Evolutionary conservation across 1,140 invertebrate genomes (phyloP), one percentile per base, ranked within the genome.

Genomic region (Bemisia tabaci): DNA sequence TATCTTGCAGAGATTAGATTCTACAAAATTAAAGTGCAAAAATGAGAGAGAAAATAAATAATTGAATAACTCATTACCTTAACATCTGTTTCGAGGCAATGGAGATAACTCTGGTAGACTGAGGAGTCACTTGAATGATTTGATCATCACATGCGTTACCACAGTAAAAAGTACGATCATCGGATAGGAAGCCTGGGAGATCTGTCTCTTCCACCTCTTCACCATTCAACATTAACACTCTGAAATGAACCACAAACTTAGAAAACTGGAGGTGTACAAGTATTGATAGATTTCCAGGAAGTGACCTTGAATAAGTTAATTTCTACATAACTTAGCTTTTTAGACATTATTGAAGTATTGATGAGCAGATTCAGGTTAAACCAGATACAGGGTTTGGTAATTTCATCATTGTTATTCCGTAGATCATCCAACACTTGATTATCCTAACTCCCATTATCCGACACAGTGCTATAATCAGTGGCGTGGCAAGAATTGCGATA

Each of bases 111-210:
- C 89, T 79, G 27, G 89, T 83, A 11, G 85, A 87, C 9, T 79
- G 77, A 12, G 87, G 83, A 0, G 94, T 96, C 58, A 94, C 87
- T 80, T 94, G 87, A 48, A 91, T 78, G 60, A 98, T 83, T 73
- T 94, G 87, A 74, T 91, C 84, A 72, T 87, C 79, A 21, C 82
- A 84, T 2, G 97, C 92, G 80, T 97, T 97, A 0, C 90, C 90
- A 68, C 92, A 94, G 72, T 87, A 91, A 72, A 97, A 94, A 0
- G 95, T 97, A 76, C 97, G 94, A 70, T 93, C 85, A 72, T 94
- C 89, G 2, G 90, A 86, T 59, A 91, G 83, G 75, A 98, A 97
- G 26, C 92, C 93, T 60, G 81, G 74, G 68, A 94, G 90, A 74
- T 97, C 92, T 0, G 93, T 97, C 79, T 98, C 96, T 77, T 98